Base-by-base conservation (phyloP, 2,888 invertebrate genomes). In the Sesia apiformis region DNA sequence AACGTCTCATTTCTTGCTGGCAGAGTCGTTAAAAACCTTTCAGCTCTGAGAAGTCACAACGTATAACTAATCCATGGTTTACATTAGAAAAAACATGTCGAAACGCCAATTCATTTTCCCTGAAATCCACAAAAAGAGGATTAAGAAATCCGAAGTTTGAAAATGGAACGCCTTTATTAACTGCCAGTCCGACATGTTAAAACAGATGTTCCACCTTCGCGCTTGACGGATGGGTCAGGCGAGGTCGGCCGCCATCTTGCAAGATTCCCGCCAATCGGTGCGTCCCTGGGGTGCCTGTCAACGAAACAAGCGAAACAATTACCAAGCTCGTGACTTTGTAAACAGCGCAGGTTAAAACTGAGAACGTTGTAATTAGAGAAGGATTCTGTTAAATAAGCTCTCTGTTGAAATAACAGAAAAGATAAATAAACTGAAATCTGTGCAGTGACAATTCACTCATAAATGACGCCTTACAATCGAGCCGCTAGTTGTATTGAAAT, bases 141-240 rank as follows among this genome's bases (percentile, higher is more conserved):
- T 54, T 43, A n/a, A 41, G 52, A 49, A 55, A 50, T 52, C 52
- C 65, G 65, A 69, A 74, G 70, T 76, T 76, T 69, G 63, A 70
- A 70, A 70, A 70, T 63, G 68, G 67, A 72, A 73, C 74, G 67
- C 60, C 66, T 74, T 81, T 84, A 84, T 82, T 83, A 85, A 78
- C 82, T 78, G 80, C 76, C 79, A 78, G 72, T 74, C 74, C 66
- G 75, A 82, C 78, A 84, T 81, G 81, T 80, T 81, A 81, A 81
- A 84, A 85, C 89, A 89, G 87, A 88, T 88, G 89, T 86, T 85
- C 78, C 82, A 76, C 76, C 76, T 80, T 77, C 72, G 62, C 69
- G 71, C 76, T 78, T 88, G 87, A 87, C 81, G 81, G 78, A 86
- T 82, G 79, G 85, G 85, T 87, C 87, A 86, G 81, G 71, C 74